Percentiles rank a stretch among this genome's conserved stretches.
Conservation (phyloP, 1,140 invertebrate genomes). For the Maconellicoccus hirsutus region DNA sequence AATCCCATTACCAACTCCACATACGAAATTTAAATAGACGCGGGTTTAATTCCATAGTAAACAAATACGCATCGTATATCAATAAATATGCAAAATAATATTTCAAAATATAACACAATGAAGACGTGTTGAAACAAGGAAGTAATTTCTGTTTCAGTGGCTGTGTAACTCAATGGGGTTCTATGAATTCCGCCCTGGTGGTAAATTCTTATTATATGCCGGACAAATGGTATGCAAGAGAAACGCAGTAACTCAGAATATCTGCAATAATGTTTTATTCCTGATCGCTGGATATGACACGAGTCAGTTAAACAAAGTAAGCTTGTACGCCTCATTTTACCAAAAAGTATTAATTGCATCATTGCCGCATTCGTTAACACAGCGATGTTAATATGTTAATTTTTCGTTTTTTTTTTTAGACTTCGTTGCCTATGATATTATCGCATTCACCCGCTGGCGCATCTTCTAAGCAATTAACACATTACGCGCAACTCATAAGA, state of each 20-base stretch:
- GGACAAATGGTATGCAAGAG: conserved; percentile 26
- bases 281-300: conserved; percentile 30
- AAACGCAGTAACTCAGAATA: conserved; percentile 1
- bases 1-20: background rate
- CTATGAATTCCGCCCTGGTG: conserved; percentile 44
- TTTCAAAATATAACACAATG: background rate
- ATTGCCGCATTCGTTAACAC: background rate
- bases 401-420: conserved; percentile 37
- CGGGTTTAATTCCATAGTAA: background rate
- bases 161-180: conserved; percentile 36
- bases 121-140: background rate
- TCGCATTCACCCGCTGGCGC: conserved; percentile 66
- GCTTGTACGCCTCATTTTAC: background rate
- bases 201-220: conserved; percentile 34
- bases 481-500: conserved; percentile 38
- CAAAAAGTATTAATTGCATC: too few species aligned
- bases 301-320: conserved; percentile 32
- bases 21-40: background rate
- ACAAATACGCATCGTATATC: background rate
- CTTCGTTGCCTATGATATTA: conserved; percentile 57
- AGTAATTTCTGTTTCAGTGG: conserved; percentile 34
- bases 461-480: conserved; percentile 45
- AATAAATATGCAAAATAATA: background rate
- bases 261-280: conserved; percentile 30
- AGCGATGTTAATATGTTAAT: background rate